Evolutionary conservation across 2,113 vertebrate genomes (phyloP).

Genomic region (Dipodomys stephensi): DNA sequence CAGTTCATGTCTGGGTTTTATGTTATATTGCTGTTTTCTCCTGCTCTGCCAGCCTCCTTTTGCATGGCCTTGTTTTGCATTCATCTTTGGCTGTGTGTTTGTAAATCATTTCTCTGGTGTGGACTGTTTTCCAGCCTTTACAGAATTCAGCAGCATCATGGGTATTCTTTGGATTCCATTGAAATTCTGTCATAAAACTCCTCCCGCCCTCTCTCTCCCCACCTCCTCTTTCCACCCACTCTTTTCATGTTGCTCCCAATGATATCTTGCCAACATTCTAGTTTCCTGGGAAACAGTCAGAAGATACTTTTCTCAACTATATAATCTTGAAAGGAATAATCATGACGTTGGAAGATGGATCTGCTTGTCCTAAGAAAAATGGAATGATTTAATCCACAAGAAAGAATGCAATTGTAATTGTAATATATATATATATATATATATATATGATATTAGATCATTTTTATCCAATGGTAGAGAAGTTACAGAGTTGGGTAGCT

Average conservation of each 20-base stretch:
- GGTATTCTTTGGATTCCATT: conserved; percentile 52
- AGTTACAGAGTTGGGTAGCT: neutral
- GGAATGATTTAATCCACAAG: conserved; percentile 1
- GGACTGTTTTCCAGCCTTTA: conserved; percentile 33
- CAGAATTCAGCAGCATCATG: conserved; percentile 54
- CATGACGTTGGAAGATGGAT: conserved; percentile 22
- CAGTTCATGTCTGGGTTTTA: conserved; percentile 60
- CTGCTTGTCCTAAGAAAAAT: conserved; percentile 36
- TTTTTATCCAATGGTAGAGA: conserved; percentile 14
- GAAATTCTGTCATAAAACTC: conserved; percentile 65
- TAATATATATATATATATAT: neutral
- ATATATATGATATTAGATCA: neutral
- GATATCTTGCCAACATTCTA: conserved; percentile 60
- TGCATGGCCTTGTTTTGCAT: conserved; percentile 45
- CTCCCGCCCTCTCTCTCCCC: neutral
- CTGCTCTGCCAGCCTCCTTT: conserved; percentile 39
- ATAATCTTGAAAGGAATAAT: conserved; percentile 67
- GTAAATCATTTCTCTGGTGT: conserved; percentile 53
- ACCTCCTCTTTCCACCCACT: neutral
- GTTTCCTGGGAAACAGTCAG: conserved; percentile 69
- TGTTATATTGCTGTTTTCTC: conserved; percentile 55
- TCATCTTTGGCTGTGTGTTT: conserved; percentile 40
- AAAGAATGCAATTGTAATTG: conserved; percentile 36
- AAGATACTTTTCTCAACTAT: conserved; percentile 48
- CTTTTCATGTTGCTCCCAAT: conserved; percentile 44